Conservation (phyloP, 2,113 vertebrate genomes). For the Forbesichthys agassizii region DNA sequence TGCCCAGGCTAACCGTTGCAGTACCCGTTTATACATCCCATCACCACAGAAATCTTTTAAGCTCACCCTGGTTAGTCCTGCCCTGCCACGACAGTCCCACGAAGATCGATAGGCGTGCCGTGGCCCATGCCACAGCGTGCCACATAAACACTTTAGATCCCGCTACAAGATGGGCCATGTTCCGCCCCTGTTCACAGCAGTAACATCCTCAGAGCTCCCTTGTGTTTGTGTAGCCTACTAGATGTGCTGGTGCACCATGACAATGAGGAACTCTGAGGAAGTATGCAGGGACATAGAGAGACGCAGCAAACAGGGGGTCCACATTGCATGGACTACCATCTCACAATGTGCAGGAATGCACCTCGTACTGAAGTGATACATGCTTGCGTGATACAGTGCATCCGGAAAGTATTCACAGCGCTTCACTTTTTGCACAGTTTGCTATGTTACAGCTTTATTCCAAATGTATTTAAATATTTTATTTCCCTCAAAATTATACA, state of each 20-base stretch:
- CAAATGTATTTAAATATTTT: too few relatives aligned
- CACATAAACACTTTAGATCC: slow-evolving; percentile 36
- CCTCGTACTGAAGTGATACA: slow-evolving; percentile 65
- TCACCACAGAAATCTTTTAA: background rate
- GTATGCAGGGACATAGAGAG: background rate
- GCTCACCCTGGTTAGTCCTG: slow-evolving; percentile 45
- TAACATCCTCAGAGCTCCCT: slow-evolving; percentile 2
- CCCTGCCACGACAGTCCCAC: slow-evolving; percentile 22
- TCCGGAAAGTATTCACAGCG: too few relatives aligned
- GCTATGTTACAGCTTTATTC: too few relatives aligned
- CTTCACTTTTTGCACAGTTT: too few relatives aligned
- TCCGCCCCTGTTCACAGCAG: background rate
- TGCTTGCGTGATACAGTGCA: slow-evolving; percentile 33
- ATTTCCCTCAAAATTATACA: too few relatives aligned
- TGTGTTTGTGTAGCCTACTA: too few relatives aligned
- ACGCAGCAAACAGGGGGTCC: slow-evolving; percentile 37
- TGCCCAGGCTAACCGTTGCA: too few relatives aligned
- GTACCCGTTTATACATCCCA: background rate
- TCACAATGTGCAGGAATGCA: slow-evolving; percentile 55
- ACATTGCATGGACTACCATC: slow-evolving; percentile 29
- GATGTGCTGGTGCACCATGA: background rate
- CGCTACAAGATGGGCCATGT: slow-evolving; percentile 42
- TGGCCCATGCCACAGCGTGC: slow-evolving; percentile 26
- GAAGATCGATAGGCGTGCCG: slow-evolving; percentile 31
- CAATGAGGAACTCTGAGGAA: slow-evolving; percentile 9